Evolutionary conservation across 2,888 invertebrate species (phyloP), one percentile per base, ranked within the genome.

Genomic region (Perithous albicinctus): DNA sequence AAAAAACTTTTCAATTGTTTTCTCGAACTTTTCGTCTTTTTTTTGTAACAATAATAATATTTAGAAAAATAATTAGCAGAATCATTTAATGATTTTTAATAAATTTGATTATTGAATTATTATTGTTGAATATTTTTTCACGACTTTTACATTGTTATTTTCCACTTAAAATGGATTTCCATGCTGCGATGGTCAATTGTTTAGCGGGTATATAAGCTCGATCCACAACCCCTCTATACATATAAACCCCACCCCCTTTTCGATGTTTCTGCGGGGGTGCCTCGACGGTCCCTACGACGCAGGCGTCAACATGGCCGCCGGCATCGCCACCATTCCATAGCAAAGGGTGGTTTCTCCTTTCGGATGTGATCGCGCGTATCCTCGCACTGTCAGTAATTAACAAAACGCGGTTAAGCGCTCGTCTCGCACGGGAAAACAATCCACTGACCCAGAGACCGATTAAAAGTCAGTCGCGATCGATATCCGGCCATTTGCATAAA

Each of bases 301-400:
- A 92, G 88, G 92, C 92, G 92, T 91, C 90, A 91, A 91, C 89
- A 92, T 92, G 92, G 92, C 92, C 87, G 90, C 86, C 84, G 78
- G 82, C 87, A 83, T 85, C 86, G 85, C 85, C 88, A 88, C 88
- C 87, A 87, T 86, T 85, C 85, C 63, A 85, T 54, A 59, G 74
- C 78, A 74, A 41, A 82, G 82, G 83, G 83, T 85, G 85, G 85
- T 85, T 85, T 85, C 85, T 87, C 63, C 56, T 76, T 66, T 67
- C 41, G 61, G 35, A 38, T 48, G 72, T 67, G 76, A 63, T 76
- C 76, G 43, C 82, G 82, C 75, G 82, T 72, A 61, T 70, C 84
- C 85, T 86, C 85, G 83, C 80, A 84, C 85, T 56, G 75, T 82
- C 88, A 87, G 85, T 88, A 87, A 88, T 88, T 88, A 87, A 89